Percentiles rank a stretch among this genome's conserved stretches.
These are phyloP conservation scores for Prolemur simus DNA, from an alignment of 2,113 vertebrate genomes.

Conservation along the genomic window DNA sequence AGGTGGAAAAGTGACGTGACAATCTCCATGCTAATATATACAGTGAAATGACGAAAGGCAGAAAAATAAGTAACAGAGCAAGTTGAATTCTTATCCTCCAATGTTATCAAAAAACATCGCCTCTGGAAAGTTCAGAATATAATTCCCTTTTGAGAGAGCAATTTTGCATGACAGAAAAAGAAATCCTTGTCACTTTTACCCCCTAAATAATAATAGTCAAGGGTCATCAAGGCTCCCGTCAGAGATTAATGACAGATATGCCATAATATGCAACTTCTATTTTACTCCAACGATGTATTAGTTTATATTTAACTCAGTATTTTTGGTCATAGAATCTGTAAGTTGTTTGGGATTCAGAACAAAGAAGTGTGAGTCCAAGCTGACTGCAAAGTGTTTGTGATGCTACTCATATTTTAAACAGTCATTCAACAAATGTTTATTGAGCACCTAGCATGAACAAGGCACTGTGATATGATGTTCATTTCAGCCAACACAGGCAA, in stretches of 20 bases:
- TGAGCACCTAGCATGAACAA: background rate
- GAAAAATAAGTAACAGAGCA: conserved; percentile 8
- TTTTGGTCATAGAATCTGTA: background rate
- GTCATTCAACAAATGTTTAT: background rate
- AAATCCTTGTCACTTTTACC: background rate
- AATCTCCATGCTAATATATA: background rate
- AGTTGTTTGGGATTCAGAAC: background rate
- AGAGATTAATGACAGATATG: background rate
- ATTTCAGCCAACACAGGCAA: background rate
- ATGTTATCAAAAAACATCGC: background rate
- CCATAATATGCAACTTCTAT: background rate
- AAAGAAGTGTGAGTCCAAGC: background rate
- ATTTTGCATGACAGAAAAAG: background rate
- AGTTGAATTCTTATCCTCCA: background rate
- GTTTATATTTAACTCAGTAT: background rate
- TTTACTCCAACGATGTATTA: background rate
- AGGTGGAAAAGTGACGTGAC: background rate
- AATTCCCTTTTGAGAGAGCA: background rate
- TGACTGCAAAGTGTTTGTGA: background rate
- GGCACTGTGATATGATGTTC: background rate
- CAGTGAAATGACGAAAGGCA: conserved; percentile 15
- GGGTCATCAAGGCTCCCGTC: background rate
- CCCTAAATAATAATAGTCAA: background rate
- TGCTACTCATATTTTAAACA: background rate
- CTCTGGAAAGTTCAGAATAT: background rate